A percentile compares a stretch with the other conserved stretches of the same genome.
These are phyloP conservation scores for Heliothis subflexa DNA, from an alignment of 1,140 invertebrate genomes.

Conservation along the genomic window DNA sequence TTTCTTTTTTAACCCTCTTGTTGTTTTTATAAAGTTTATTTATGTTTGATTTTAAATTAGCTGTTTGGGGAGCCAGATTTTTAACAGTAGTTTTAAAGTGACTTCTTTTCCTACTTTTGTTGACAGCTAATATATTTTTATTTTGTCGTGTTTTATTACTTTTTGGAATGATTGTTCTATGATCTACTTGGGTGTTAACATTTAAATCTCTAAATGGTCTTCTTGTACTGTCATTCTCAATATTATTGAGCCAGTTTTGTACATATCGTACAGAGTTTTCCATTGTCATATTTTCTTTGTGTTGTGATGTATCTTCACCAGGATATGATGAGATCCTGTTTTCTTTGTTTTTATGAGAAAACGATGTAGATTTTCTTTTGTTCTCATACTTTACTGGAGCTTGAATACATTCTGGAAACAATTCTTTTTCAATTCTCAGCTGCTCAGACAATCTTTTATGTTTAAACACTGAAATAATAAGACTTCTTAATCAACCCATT, in stretches of 20 bases:
- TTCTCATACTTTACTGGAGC: conserved; percentile 75
- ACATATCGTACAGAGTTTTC: conserved; percentile 69
- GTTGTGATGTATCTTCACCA: conserved; percentile 63
- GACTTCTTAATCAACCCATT: too few relatives aligned
- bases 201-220: conserved; percentile 74
- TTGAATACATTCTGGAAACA: conserved; percentile 81
- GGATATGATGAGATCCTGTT: conserved; percentile 57
- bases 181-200: conserved; percentile 57
- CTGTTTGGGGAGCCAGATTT: not conserved
- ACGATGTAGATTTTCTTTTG: conserved; percentile 67
- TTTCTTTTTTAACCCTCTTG: conserved; percentile 43
- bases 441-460: conserved; percentile 71
- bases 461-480: conserved; percentile 67
- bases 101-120: conserved; percentile 52
- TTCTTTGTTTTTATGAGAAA: conserved; percentile 61
- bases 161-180: not conserved
- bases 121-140: conserved; percentile 24
- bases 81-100: conserved; percentile 41
- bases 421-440: conserved; percentile 72
- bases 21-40: not conserved
- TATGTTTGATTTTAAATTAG: conserved; percentile 17
- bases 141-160: not conserved
- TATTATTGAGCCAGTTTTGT: conserved; percentile 70
- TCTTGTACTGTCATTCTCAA: conserved; percentile 58
- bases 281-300: conserved; percentile 60